phyloP scores from a whole-genome alignment of 2,888 invertebrate species.

The Melipona bicolor region DNA sequence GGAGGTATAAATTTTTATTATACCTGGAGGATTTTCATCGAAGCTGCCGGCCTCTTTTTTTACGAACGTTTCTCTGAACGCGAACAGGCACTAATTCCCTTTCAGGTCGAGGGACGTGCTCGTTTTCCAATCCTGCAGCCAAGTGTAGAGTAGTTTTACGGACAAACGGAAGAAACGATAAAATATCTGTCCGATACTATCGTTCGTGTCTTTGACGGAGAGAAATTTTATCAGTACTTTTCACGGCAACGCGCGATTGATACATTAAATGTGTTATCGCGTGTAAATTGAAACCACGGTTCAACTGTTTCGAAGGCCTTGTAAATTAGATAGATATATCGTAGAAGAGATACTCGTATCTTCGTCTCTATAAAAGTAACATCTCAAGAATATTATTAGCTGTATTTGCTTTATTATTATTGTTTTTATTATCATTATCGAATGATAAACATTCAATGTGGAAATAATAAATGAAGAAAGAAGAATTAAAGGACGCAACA shows the following conservation, averaged over 20 bases:
- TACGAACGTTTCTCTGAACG: not conserved
- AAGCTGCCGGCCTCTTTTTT: conserved; percentile 1
- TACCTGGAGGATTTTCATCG: conserved; percentile 33
- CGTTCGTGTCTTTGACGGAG: not conserved
- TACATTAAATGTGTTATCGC: not conserved
- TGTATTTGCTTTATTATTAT: not conserved
- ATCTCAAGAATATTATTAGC: not conserved
- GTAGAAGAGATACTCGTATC: not conserved
- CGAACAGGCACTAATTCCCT: conserved; percentile 20
- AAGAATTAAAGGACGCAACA: not conserved
- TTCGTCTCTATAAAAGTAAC: not conserved
- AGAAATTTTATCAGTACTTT: not conserved
- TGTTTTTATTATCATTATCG: too few species aligned
- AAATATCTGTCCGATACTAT: conserved; percentile 6
- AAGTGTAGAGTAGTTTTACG: conserved; percentile 5
- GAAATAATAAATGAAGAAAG: not conserved
- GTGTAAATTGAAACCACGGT: not conserved
- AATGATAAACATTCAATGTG: too few species aligned
- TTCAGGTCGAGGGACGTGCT: not conserved
- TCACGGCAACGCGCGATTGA: not conserved
- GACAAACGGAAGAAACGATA: not conserved
- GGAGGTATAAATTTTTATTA: conserved; percentile 52
- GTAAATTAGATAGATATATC: not conserved
- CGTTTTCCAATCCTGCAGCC: not conserved
- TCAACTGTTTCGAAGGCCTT: not conserved